Percentiles rank a stretch among this genome's conserved stretches.
Evolutionary conservation across 2,113 vertebrate genomes (phyloP).

Genomic region (Phyllostomus discolor): DNA sequence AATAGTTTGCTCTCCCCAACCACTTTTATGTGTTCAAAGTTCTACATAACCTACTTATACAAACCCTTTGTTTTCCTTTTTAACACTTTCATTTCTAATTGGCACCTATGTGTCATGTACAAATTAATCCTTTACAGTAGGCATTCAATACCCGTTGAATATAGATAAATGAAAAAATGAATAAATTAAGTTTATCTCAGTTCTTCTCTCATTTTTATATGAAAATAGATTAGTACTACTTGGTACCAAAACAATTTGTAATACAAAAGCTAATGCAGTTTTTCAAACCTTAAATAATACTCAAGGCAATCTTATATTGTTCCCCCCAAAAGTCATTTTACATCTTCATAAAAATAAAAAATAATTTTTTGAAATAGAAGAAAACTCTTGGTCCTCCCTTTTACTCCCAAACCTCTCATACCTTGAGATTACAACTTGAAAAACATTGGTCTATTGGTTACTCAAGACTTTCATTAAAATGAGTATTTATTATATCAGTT

Average conservation of each 20-base stretch:
- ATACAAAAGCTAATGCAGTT: neutral
- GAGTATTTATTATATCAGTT: neutral
- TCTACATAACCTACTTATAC: neutral
- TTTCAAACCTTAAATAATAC: neutral
- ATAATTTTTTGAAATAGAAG: neutral
- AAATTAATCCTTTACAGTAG: neutral
- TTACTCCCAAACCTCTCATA: neutral
- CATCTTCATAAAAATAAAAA: neutral
- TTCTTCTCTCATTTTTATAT: neutral
- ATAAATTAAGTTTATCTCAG: neutral
- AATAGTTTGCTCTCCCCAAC: neutral
- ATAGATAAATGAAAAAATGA: neutral
- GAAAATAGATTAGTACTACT: neutral
- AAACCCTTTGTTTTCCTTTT: neutral
- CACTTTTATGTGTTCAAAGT: neutral
- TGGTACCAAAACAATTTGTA: neutral
- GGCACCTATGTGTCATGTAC: neutral
- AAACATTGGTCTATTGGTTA: neutral
- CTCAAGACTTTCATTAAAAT: neutral
- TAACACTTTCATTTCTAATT: neutral
- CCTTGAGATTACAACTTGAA: neutral
- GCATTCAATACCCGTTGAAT: neutral
- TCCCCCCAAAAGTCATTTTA: neutral
- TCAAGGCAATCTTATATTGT: neutral
- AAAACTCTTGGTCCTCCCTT: neutral